Conservation (phyloP, 2,797 vertebrate species). For the Acipenser ruthenus region DNA sequence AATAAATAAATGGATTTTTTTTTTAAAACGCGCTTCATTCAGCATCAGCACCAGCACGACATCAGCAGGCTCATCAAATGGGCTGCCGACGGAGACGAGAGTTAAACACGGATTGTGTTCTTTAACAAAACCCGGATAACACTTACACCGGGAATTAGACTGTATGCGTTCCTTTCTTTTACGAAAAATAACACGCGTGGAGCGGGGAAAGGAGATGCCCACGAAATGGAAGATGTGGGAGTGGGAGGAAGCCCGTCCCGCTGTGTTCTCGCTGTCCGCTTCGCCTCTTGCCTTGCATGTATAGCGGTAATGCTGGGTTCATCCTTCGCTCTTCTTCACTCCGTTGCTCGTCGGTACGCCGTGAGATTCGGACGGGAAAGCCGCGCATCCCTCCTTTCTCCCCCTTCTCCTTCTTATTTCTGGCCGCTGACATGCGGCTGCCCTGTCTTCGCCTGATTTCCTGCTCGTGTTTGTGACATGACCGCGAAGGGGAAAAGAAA, state of each 20-base stretch:
- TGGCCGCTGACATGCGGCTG: constrained; percentile 42
- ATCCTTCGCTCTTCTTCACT: constrained; percentile 33
- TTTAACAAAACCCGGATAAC: background rate
- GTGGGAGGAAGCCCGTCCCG: constrained; percentile 2
- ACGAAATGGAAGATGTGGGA: constrained; percentile 2
- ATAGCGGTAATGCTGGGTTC: constrained; percentile 27
- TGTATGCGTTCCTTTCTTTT: background rate
- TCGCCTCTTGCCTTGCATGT: constrained; percentile 1
- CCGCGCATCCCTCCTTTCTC: constrained; percentile 31
- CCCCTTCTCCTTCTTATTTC: constrained; percentile 36
- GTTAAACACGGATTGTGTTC: constrained; percentile 4
- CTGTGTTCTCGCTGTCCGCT: background rate
- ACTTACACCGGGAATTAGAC: background rate
- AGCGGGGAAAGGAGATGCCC: background rate
- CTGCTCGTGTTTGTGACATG: constrained; percentile 57
- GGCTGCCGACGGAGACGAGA: constrained; percentile 24
- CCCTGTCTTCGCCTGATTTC: constrained; percentile 41
- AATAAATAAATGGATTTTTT: constrained; percentile 10
- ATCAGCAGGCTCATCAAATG: constrained; percentile 26
- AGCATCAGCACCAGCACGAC: constrained; percentile 57
- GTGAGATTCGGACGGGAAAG: constrained; percentile 29
- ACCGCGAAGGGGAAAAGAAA: constrained; percentile 58
- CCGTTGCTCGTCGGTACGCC: constrained; percentile 13
- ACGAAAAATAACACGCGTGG: background rate
- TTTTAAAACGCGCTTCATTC: constrained; percentile 24